These are phyloP conservation scores for Guaruba guarouba DNA, from an alignment of 2,113 vertebrate genomes.

Conservation along the genomic window DNA sequence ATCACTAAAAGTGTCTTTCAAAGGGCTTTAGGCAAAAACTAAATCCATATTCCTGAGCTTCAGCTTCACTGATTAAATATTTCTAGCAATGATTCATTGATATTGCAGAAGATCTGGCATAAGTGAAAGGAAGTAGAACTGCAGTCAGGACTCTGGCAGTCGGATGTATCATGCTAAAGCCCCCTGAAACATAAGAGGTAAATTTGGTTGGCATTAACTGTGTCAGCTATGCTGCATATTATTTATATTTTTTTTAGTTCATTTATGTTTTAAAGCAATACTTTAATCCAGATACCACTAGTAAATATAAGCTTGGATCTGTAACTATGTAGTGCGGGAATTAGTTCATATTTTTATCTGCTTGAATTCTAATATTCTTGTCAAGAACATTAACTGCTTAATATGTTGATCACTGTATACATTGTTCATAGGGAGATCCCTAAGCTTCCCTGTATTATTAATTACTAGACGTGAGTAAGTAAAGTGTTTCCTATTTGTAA, in stretches of 20 bases:
- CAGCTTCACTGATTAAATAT: background rate
- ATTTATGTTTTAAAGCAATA: background rate
- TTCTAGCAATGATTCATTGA: background rate
- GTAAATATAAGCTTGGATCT: background rate
- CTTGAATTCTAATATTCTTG: background rate
- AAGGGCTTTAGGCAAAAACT: background rate
- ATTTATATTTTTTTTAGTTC: background rate
- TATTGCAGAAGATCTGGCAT: background rate
- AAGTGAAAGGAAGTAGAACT: background rate
- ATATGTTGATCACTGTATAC: background rate
- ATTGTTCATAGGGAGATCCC: background rate
- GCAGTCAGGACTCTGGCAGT: background rate
- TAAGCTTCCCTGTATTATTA: background rate
- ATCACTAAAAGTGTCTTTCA: background rate
- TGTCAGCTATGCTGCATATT: background rate
- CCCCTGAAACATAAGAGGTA: background rate
- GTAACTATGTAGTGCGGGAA: background rate
- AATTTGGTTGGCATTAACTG: background rate
- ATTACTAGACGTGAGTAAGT: background rate
- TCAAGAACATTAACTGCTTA: background rate
- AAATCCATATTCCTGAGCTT: background rate
- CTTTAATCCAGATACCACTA: background rate
- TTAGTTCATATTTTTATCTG: background rate
- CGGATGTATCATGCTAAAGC: accelerated
- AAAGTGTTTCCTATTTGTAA: background rate